These are phyloP conservation scores for Abramis brama DNA, from an alignment of 2,113 vertebrate genomes.

Conservation along the genomic window DNA sequence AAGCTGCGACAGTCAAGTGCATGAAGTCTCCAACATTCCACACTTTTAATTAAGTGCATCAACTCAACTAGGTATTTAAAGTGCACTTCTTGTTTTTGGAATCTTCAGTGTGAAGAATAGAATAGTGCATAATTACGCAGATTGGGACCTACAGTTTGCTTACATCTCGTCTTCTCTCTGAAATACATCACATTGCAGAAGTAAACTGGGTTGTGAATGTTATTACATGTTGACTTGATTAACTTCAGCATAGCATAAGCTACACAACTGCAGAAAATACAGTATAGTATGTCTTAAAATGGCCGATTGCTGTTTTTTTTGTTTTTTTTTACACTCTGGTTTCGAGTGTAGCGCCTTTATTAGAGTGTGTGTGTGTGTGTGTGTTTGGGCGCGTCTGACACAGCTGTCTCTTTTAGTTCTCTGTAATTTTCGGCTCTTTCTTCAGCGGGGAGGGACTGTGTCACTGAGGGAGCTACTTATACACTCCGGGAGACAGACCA, in stretches of 20 bases:
- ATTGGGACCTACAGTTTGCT: too few species aligned
- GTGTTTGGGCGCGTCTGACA: conserved; percentile 1
- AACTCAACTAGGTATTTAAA: too few species aligned
- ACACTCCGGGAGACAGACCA: conserved; percentile 48
- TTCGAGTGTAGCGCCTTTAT: background rate
- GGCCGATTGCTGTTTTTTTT: conserved; percentile 1
- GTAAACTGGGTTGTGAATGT: background rate
- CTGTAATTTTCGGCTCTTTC: conserved; percentile 69
- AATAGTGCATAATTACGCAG: too few species aligned
- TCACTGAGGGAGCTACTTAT: conserved; percentile 71
- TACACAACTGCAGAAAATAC: background rate
- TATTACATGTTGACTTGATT: background rate
- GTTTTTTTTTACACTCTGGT: background rate
- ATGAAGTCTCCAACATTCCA: too few species aligned
- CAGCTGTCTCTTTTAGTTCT: conserved; percentile 64
- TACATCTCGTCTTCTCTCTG: background rate
- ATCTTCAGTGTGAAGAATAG: too few species aligned
- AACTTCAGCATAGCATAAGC: background rate
- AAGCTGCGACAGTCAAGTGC: too few species aligned
- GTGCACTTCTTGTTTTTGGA: too few species aligned
- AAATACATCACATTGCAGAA: background rate
- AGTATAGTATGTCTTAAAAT: conserved; percentile 18
- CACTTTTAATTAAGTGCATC: too few species aligned
- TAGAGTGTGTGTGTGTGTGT: background rate
- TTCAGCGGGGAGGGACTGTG: conserved; percentile 64